phyloP scores from a whole-genome alignment of 1,140 invertebrate genomes.

The Reticulitermes speratus region DNA sequence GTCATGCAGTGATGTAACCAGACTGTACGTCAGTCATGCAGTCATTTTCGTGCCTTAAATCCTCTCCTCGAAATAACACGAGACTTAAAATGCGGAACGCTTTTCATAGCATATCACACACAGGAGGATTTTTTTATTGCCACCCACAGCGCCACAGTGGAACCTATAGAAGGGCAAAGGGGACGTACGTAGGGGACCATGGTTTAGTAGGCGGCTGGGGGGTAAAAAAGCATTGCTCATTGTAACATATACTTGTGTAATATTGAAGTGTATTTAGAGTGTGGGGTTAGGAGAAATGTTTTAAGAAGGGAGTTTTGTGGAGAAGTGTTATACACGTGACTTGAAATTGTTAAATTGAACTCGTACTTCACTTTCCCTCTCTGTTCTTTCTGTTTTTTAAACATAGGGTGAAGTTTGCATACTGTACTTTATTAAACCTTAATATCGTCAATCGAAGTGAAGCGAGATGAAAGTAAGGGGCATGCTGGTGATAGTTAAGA shows the following conservation, averaged over 20 bases:
- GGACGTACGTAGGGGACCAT: no score
- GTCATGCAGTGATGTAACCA: background rate
- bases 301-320: background rate
- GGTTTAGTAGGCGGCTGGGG: background rate
- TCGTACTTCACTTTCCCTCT: background rate
- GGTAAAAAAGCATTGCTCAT: background rate
- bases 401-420: background rate
- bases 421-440: background rate
- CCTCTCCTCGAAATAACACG: background rate
- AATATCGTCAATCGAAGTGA: background rate
- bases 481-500: background rate
- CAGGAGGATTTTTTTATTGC: constrained; percentile 15
- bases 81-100: background rate
- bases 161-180: background rate
- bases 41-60: background rate
- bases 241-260: background rate
- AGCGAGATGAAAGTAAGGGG: background rate
- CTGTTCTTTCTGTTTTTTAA: background rate
- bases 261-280: constrained; percentile 3
- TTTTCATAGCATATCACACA: constrained; percentile 1
- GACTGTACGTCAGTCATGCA: background rate
- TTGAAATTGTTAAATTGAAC: background rate
- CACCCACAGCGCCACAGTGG: background rate
- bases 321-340: background rate
- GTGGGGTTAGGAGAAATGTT: background rate